Conservation (phyloP, 2,113 vertebrate genomes). For the Pithys albifrons region DNA sequence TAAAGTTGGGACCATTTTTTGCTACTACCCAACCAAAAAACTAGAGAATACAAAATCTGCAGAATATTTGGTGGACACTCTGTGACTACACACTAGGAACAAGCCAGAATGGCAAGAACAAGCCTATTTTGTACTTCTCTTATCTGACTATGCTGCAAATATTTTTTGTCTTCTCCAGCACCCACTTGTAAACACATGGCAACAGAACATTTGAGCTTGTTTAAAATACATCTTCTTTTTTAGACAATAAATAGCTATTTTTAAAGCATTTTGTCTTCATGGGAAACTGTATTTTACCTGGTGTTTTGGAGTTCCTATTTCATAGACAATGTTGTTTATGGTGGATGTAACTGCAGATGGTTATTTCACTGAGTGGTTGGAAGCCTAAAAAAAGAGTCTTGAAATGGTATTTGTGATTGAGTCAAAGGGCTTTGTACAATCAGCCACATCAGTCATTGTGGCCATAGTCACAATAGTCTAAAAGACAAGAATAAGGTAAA, state of each 20-base stretch:
- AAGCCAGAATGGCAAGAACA: background rate
- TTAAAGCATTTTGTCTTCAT: background rate
- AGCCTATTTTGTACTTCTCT: background rate
- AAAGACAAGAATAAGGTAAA: background rate
- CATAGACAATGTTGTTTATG: background rate
- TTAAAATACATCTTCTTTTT: background rate
- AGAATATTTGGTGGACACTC: background rate
- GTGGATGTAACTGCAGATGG: background rate
- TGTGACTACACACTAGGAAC: background rate
- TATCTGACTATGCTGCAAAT: background rate
- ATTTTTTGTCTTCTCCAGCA: background rate
- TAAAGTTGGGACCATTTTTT: background rate
- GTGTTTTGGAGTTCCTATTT: background rate
- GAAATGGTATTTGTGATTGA: background rate
- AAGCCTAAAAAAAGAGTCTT: background rate
- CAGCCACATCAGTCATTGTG: background rate
- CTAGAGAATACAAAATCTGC: background rate
- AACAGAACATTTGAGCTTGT: background rate
- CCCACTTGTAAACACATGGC: accelerated
- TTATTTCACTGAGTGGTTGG: background rate
- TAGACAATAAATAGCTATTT: background rate
- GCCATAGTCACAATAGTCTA: background rate
- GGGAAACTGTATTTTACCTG: background rate
- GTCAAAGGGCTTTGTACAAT: background rate
- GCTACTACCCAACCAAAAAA: background rate